Conservation (phyloP, 2,888 invertebrate genomes). For the Pristionchus fissidentatus region DNA sequence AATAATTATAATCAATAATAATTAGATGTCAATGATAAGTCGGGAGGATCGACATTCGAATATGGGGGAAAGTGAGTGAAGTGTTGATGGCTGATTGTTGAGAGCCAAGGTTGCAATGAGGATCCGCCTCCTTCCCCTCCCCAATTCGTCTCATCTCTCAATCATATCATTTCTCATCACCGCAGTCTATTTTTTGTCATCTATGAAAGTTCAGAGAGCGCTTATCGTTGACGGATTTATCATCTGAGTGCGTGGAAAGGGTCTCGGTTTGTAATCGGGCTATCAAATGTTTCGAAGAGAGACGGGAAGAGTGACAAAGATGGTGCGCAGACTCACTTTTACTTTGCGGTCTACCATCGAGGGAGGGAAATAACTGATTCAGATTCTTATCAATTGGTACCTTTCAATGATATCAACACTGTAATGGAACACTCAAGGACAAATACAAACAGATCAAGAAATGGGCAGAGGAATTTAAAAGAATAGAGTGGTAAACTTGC, state of each 20-base stretch:
- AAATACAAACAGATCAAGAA: not conserved
- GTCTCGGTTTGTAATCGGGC: not conserved
- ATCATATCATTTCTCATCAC: constrained; percentile 37
- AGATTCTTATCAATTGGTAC: not conserved
- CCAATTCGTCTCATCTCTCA: constrained; percentile 13
- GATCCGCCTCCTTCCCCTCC: not conserved
- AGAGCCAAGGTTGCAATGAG: constrained; percentile 16
- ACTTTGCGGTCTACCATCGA: not conserved
- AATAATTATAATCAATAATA: no score
- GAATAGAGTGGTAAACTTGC: not conserved
- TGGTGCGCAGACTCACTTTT: no score
- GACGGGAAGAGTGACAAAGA: not conserved
- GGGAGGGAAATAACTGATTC: not conserved
- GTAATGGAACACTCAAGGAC: not conserved
- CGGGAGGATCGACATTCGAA: not conserved
- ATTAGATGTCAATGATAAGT: no score
- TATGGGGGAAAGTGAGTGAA: not conserved
- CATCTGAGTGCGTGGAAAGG: constrained; percentile 6
- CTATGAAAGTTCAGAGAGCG: constrained; percentile 38
- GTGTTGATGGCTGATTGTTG: not conserved
- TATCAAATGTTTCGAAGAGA: not conserved
- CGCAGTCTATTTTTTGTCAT: not conserved
- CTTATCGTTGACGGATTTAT: not conserved
- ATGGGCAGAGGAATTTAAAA: not conserved
- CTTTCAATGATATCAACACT: not conserved